Conservation (phyloP, 2,797 vertebrate genomes). For the Smutsia temminckii region DNA sequence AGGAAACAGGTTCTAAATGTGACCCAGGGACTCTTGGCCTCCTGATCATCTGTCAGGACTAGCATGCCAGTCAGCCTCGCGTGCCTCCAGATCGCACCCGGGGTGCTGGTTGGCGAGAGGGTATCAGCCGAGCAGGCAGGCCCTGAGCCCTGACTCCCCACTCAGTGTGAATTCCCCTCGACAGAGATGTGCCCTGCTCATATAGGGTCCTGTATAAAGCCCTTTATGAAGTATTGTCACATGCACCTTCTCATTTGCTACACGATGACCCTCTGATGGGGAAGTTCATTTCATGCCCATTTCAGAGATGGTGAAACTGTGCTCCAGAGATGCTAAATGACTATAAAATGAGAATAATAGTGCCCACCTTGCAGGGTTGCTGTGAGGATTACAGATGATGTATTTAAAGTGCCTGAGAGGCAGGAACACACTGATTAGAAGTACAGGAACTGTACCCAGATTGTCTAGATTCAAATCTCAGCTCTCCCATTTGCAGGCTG, state of each 20-base stretch:
- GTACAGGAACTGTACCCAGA: neutral
- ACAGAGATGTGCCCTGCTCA: too few species aligned
- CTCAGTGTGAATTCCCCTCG: neutral
- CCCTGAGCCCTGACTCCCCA: neutral
- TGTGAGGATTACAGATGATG: neutral
- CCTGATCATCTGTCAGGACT: neutral
- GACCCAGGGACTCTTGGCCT: neutral
- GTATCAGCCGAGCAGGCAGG: neutral
- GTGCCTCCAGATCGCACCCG: neutral
- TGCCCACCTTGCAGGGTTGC: neutral
- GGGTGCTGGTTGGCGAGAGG: neutral
- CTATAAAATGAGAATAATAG: neutral
- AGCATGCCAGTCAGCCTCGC: neutral
- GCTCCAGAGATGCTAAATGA: neutral
- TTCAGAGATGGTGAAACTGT: neutral
- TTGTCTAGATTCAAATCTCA: neutral
- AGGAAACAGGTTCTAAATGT: neutral
- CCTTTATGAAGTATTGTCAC: neutral
- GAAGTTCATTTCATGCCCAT: neutral
- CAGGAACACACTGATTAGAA: neutral
- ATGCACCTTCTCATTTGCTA: neutral
- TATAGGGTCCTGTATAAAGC: accelerated
- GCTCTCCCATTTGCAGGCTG: neutral
- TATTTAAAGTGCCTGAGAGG: neutral
- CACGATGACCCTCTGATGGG: neutral